Evolutionary conservation across 2,797 vertebrate genomes (phyloP), one percentile per base, ranked within the genome.

Genomic region (Lophotriccus pileatus): DNA sequence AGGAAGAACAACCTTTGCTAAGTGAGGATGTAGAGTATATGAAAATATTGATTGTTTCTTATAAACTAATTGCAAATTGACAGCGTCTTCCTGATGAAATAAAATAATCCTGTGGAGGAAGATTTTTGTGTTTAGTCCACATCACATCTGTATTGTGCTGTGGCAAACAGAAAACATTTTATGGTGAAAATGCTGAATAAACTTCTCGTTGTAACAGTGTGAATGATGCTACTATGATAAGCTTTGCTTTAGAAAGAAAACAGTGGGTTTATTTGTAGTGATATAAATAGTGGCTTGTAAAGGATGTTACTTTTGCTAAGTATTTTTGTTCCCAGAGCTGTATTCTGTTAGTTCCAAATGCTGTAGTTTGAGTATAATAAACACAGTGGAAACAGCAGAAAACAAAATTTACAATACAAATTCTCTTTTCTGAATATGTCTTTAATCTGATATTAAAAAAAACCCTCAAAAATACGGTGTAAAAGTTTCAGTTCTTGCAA

Each of bases 161-260:
- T 89, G 67, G 68, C 56, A 81, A 94, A 90, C 72, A 92, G 84
- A 94, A 95, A 89, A 81, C 52, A 66, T 87, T 94, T 95, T 66
- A 67, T 90, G 78, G 62, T 69, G 73, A 22, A 92, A 96, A 28
- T 92, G 84, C 79, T 94, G 87, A 91, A 87, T 96, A 67, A 94
- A 80, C 66, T 77, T 95, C 55, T 84, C 69, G 25, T 91, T 95
- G n/a, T 89, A 39, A 37, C 72, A 47, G 84, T 76, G 46, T 94
- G 79, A 93, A 92, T 94, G 91, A 89, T 88, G 69, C 66, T 83
- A 81, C 91, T 92, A 39, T 91, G 66, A 74, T 89, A 85, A 92
- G 84, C 76, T 88, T 86, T 87, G 52, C 79, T 87, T 90, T 84
- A 80, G 62, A 78, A 94, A 83, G 52, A 75, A 85, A 87, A 64